A percentile compares a stretch with the other conserved stretches of the same genome.
These are phyloP conservation scores for Threskiornis aethiopicus DNA, from an alignment of 2,797 vertebrate species.

Conservation along the genomic window DNA sequence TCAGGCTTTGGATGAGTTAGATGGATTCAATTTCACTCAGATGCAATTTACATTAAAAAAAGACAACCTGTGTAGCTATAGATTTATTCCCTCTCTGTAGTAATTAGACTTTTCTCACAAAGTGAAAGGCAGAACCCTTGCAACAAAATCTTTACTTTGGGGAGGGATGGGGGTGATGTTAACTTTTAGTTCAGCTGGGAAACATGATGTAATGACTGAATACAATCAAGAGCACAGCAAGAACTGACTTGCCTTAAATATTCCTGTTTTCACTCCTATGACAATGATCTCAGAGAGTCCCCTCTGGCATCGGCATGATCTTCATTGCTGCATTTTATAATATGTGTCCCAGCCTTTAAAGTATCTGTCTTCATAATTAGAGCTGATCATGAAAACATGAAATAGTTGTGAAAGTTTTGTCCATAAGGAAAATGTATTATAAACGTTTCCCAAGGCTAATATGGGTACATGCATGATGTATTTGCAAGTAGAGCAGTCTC, in stretches of 20 bases:
- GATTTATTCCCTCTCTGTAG: not conserved
- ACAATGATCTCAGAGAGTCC: not conserved
- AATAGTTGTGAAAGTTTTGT: not conserved
- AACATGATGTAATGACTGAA: not conserved
- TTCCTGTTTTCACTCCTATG: not conserved
- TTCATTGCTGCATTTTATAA: not conserved
- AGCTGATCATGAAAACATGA: not conserved
- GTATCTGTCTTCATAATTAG: not conserved
- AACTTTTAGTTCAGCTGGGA: not conserved
- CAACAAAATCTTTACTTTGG: not conserved
- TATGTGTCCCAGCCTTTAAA: not conserved
- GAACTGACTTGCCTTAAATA: not conserved
- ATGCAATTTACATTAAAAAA: not conserved
- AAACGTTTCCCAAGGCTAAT: not conserved
- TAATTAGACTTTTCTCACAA: not conserved
- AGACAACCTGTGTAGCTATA: not conserved
- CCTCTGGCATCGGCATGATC: rapidly evolving
- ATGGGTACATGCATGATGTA: rapidly evolving
- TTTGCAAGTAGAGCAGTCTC: not conserved
- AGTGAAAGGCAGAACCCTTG: not conserved
- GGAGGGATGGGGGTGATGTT: not conserved
- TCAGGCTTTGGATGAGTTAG: not conserved
- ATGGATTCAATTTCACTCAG: not conserved
- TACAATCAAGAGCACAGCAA: not conserved
- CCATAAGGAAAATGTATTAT: not conserved